Conservation (phyloP, 2,888 invertebrate species). For the Euzophera pinguis region DNA sequence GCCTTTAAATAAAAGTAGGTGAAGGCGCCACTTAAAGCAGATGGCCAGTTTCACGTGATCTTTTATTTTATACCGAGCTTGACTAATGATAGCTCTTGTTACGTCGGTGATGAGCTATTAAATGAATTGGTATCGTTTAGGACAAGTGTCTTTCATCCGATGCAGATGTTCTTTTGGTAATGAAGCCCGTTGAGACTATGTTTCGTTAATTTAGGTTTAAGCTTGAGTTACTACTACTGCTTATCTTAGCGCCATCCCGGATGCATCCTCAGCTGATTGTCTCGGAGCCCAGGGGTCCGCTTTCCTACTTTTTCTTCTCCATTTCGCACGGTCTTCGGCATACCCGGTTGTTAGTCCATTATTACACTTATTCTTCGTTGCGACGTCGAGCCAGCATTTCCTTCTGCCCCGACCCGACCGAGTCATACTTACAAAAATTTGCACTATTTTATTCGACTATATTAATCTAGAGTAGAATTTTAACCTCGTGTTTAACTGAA, state of each 20-base stretch:
- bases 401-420: too few relatives aligned
- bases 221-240: too few relatives aligned
- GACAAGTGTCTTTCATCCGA: slow-evolving; percentile 16
- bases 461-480: not conserved
- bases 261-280: too few relatives aligned
- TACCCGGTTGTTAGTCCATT: too few relatives aligned
- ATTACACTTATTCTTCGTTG: too few relatives aligned
- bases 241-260: too few relatives aligned
- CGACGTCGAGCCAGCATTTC: too few relatives aligned
- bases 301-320: too few relatives aligned
- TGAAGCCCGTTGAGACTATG: slow-evolving; percentile 17
- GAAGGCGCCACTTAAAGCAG: slow-evolving; percentile 17
- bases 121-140: slow-evolving; percentile 17
- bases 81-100: slow-evolving; percentile 14
- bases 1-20: slow-evolving; percentile 11
- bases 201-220: not conserved
- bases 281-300: too few relatives aligned
- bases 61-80: not conserved
- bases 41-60: slow-evolving; percentile 1
- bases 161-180: slow-evolving; percentile 22
- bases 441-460: too few relatives aligned
- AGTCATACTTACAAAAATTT: too few relatives aligned
- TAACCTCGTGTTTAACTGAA: not conserved
- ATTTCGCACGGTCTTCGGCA: too few relatives aligned
- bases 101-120: slow-evolving; percentile 19